Evolutionary conservation across 2,888 invertebrate genomes (phyloP), one percentile per base, ranked within the genome.

Genomic region (Adineta ricciae): DNA sequence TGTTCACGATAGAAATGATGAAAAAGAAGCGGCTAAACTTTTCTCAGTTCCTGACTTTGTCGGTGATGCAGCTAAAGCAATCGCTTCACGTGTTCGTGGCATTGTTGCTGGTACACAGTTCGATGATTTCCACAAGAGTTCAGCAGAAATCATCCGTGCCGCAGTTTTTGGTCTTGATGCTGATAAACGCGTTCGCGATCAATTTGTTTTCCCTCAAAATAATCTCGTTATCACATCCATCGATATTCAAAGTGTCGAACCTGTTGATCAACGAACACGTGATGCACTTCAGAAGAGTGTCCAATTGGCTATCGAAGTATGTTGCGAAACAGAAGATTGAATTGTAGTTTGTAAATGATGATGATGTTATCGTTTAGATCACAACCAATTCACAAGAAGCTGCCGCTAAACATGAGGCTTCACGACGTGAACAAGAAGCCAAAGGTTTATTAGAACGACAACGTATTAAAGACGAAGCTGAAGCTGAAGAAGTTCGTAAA

Each of bases 71-170:
- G 92, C 92, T 87, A 92, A 92, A 87, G 91, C 91, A 36, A 90
- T 92, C 73, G 92, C 92, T 3, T 91, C 91, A 16, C 87, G 91
- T 21, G 89, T 92, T 38, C 88, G 92, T 87, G 92, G 92, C 21
- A 90, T 91, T 52, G 91, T 92, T 0, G 91, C 92, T 36, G 89
- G 90, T 85, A 91, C 91, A 4, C 89, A 89, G 86, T 92, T 92
- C 88, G 92, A 92, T 88, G 91, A 92, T 87, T 92, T 92, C 88
- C 92, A 92, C 88, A 92, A 92, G 89, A 91, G 91, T 87, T 92
- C 91, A 19, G 91, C 92, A 7, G 88, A 89, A 86, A 91, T 92
- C 86, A 92, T 92, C 87, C 89, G 91, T 36, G 87, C 90, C 1
- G 90, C 92, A 46, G 91, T 92, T 84, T 92, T 92, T 88, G 92